Evolutionary conservation across 2,113 vertebrate species (phyloP).

Genomic region (Bombycilla garrulus): DNA sequence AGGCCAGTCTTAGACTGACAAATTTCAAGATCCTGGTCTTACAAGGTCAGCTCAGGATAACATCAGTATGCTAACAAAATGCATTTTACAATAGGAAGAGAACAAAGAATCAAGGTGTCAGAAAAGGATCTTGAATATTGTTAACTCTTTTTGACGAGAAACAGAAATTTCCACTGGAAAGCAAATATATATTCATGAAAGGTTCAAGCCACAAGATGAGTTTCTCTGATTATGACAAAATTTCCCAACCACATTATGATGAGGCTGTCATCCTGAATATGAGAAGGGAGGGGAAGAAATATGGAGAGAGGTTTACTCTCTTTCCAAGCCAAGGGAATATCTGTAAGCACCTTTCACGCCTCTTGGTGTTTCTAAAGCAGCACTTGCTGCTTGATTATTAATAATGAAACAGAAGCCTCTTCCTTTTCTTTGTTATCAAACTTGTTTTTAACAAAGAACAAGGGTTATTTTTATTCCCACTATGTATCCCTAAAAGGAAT

Average conservation of each 20-base stretch:
- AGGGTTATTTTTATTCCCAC: background rate
- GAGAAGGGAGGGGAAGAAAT: background rate
- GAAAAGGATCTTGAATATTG: background rate
- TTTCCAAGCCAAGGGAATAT: background rate
- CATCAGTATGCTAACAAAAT: background rate
- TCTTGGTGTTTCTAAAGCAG: background rate
- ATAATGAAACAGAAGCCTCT: background rate
- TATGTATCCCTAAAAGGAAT: background rate
- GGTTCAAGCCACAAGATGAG: background rate
- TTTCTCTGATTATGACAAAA: conserved; percentile 26
- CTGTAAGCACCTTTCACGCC: background rate
- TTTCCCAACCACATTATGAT: background rate
- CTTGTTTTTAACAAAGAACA: background rate
- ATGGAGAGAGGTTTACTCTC: background rate
- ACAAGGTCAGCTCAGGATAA: conserved; percentile 1
- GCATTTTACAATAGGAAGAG: background rate
- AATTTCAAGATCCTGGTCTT: background rate
- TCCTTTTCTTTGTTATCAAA: background rate
- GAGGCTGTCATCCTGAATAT: background rate
- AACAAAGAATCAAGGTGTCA: conserved; percentile 33
- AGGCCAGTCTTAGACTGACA: background rate
- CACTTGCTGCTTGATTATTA: background rate
- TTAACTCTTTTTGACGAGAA: background rate
- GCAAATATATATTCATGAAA: conserved; percentile 45
- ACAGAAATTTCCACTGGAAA: conserved; percentile 29